A percentile compares a stretch with the other conserved stretches of the same genome.
Evolutionary conservation across 2,888 invertebrate species (phyloP).

Genomic region (Pogonocherus hispidulus): DNA sequence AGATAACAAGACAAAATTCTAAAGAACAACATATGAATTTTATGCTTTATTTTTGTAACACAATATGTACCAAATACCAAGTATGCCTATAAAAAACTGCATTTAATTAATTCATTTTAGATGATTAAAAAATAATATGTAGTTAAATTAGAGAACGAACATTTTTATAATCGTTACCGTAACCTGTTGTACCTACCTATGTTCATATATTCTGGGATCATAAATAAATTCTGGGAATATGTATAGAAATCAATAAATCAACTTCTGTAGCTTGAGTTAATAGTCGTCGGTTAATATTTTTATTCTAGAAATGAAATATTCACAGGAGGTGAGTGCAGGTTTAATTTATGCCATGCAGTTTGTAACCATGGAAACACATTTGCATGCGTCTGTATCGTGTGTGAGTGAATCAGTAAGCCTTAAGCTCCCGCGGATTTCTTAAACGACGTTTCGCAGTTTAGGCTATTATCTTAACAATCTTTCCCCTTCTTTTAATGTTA

Average conservation of each 20-base stretch:
- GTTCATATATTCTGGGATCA: too few relatives aligned
- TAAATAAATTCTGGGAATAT: conserved; percentile 22
- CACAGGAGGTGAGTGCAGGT: conserved; percentile 60
- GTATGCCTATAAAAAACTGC: too few relatives aligned
- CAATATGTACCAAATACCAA: too few relatives aligned
- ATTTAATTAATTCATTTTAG: too few relatives aligned
- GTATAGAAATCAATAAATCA: conserved; percentile 32
- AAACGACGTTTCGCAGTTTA: conserved; percentile 56
- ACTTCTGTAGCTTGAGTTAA: conserved; percentile 32
- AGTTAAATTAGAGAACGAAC: background rate
- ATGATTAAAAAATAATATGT: background rate
- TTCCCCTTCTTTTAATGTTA: conserved; percentile 43
- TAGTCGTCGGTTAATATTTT: conserved; percentile 59
- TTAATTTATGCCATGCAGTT: conserved; percentile 65
- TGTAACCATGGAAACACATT: conserved; percentile 65
- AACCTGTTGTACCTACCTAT: background rate
- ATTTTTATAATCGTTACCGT: background rate
- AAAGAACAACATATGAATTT: too few relatives aligned
- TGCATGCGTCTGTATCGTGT: conserved; percentile 62
- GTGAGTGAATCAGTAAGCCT: conserved; percentile 49
- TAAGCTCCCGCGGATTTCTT: conserved; percentile 58
- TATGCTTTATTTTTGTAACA: too few relatives aligned
- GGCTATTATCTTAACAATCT: conserved; percentile 45
- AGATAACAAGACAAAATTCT: too few relatives aligned
- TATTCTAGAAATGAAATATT: conserved; percentile 63